Conservation (phyloP, 2,113 vertebrate species). For the Periophthalmodon schlosseri region DNA sequence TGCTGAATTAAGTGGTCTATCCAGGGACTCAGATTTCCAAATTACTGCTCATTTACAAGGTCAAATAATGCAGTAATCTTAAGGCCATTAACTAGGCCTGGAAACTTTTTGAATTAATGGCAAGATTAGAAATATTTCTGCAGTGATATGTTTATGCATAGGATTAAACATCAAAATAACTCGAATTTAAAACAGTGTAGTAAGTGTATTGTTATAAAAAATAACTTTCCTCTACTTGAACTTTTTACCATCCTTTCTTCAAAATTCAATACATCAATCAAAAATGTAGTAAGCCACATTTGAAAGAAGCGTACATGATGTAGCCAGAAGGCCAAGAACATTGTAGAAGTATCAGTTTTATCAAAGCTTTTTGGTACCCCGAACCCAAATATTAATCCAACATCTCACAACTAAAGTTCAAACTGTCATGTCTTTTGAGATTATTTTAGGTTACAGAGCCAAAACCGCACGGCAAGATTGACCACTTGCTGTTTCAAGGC, state of each 20-base stretch:
- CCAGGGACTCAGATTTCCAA: constrained; percentile 36
- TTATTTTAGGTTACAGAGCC: neutral
- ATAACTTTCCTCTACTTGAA: no score
- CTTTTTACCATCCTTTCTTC: neutral
- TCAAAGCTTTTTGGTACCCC: neutral
- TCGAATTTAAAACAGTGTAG: no score
- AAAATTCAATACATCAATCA: neutral
- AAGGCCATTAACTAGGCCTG: constrained; percentile 35
- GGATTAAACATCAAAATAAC: no score
- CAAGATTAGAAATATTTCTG: neutral
- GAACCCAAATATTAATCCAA: constrained; percentile 6
- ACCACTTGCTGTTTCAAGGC: neutral
- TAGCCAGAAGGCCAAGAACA: neutral
- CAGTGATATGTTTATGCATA: neutral
- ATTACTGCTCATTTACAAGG: constrained; percentile 62
- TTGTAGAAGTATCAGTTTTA: constrained; percentile 1
- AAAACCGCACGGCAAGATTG: neutral
- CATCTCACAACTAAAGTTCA: neutral
- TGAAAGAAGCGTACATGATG: neutral
- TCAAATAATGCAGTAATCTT: constrained; percentile 47
- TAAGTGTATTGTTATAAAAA: no score
- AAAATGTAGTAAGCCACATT: neutral
- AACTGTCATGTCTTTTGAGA: constrained; percentile 12
- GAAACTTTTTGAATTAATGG: neutral
- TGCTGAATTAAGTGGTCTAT: constrained; percentile 38